Evolutionary conservation across 2,888 invertebrate species (phyloP), one percentile per base, ranked within the genome.

Genomic region (Gastracanthus pulcherrimus): DNA sequence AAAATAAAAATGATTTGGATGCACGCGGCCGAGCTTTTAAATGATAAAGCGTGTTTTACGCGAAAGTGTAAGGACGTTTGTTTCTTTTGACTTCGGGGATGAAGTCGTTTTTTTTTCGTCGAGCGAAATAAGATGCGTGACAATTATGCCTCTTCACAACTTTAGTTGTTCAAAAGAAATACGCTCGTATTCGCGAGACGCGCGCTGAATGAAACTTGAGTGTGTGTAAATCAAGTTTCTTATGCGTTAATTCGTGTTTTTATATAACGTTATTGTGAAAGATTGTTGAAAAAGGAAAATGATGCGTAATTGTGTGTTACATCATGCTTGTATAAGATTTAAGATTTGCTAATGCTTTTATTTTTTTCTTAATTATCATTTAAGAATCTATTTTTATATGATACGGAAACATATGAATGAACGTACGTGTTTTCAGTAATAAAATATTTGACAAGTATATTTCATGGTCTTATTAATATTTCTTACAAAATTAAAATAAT

Each of bases 221-320:
- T 55, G 11, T 41, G 41, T 67, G 55, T 55, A 76, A 76, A 76
- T 76, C 67, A 58, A 11, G 75, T 66, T 75, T 75, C 36, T 75
- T 11, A 11, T 7, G 1, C 62, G 55, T 41, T 45, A 67, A 23
- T 41, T 16, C 26, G 23, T 19, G 23, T 19, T 64, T 31, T 64
- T 48, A n/a, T n/a, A 55, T 16, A 29, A 13, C 51, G 55, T 34
- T 26, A 26, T 26, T 31, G 23, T 55, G 26, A 31, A n/a, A 16
- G 69, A 67, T 62, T 36, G n/a, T 31, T 29, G 6, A 29, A 45
- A n/a, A n/a, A n/a, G n/a, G n/a, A n/a, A n/a, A n/a, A n/a, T n/a
- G n/a, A n/a, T n/a, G n/a, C n/a, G n/a, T n/a, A n/a, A n/a, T n/a
- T n/a, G n/a, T n/a, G n/a, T n/a, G n/a, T n/a, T 1, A 19, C 31